phyloP scores from a whole-genome alignment of 2,113 vertebrate genomes.

The Phycodurus eques region DNA sequence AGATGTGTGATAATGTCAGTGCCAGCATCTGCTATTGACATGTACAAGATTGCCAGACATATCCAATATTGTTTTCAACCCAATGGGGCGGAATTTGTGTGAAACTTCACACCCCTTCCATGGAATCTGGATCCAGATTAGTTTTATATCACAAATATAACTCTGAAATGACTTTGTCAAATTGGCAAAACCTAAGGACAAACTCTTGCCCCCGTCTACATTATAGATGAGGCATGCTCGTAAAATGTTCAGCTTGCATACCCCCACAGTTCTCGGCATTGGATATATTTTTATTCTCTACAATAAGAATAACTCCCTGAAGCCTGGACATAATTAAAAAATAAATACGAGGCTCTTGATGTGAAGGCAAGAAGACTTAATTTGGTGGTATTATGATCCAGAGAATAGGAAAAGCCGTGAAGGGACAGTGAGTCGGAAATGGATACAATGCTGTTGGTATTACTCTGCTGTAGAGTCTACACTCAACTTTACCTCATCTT shows the following conservation, averaged over 20 bases:
- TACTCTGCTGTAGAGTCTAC: slow-evolving; percentile 14
- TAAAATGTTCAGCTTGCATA: neutral
- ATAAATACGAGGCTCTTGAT: slow-evolving; percentile 17
- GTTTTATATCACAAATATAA: neutral
- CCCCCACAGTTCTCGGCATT: neutral
- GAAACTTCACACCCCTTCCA: too few relatives aligned
- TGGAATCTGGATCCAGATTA: neutral
- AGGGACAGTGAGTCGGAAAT: slow-evolving; percentile 6
- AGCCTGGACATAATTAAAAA: slow-evolving; percentile 20
- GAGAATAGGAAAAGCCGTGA: slow-evolving; percentile 5
- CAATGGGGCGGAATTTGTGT: too few relatives aligned
- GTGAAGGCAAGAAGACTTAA: slow-evolving; percentile 7
- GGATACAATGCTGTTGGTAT: slow-evolving; percentile 15
- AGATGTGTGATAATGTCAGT: too few relatives aligned
- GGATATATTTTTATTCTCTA: slow-evolving; percentile 5
- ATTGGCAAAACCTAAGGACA: neutral
- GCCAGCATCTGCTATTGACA: too few relatives aligned
- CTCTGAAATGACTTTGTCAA: neutral
- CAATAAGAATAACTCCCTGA: slow-evolving; percentile 19
- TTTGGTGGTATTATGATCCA: slow-evolving; percentile 13
- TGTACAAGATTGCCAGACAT: too few relatives aligned
- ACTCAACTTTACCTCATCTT: slow-evolving; percentile 11
- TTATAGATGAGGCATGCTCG: neutral
- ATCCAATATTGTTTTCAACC: too few relatives aligned
- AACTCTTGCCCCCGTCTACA: neutral